Conservation (phyloP, 2,888 invertebrate species). For the Stenchaetothrips biformis region DNA sequence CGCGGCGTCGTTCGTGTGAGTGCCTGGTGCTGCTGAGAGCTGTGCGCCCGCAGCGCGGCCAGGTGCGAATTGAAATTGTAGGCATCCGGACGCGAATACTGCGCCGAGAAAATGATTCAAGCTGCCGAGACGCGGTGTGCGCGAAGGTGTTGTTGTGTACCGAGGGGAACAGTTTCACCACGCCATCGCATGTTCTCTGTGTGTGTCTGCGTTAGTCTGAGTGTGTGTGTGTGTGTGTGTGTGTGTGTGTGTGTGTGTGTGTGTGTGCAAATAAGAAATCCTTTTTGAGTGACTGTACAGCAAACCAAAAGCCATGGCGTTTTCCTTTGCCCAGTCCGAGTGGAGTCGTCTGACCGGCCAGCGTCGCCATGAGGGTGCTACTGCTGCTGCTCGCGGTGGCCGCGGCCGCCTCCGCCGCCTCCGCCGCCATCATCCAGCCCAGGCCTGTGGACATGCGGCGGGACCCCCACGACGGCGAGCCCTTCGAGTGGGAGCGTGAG, state of each 20-base stretch:
- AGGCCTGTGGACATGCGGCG: slow-evolving; percentile 13
- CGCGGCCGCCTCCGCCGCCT: background rate
- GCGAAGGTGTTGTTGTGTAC: background rate
- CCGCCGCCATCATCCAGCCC: slow-evolving; percentile 3
- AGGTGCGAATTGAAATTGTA: too few species aligned
- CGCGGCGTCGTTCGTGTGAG: too few species aligned
- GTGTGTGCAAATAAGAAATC: background rate
- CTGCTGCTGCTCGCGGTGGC: background rate
- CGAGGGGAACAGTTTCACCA: background rate
- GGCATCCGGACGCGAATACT: too few species aligned
- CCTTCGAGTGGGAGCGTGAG: slow-evolving; percentile 22
- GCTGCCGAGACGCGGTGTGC: too few species aligned
- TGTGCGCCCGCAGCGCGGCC: too few species aligned
- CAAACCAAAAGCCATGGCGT: background rate
- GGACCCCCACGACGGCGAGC: slow-evolving; percentile 16
- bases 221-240: background rate
- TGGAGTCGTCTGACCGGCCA: background rate
- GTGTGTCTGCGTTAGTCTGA: too few species aligned
- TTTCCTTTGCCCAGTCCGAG: background rate
- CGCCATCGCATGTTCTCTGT: too few species aligned
- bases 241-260: background rate
- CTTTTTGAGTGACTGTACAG: background rate
- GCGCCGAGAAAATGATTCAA: too few species aligned
- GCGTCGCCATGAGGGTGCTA: background rate
- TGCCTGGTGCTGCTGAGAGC: too few species aligned